These are phyloP conservation scores for Rhea pennata DNA, from an alignment of 2,113 vertebrate genomes.

Conservation along the genomic window DNA sequence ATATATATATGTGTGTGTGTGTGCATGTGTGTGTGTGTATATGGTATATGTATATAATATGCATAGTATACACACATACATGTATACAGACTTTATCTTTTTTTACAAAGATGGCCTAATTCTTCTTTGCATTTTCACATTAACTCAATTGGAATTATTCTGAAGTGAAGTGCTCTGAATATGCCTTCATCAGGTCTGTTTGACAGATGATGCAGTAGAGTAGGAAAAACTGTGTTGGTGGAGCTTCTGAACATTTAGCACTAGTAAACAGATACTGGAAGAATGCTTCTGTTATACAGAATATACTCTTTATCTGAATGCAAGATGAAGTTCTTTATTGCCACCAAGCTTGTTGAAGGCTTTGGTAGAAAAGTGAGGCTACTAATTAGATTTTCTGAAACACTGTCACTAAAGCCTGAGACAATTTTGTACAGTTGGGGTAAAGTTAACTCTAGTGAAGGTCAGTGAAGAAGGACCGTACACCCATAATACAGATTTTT, in stretches of 20 bases:
- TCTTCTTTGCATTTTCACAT: neutral
- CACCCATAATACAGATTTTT: neutral
- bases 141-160: neutral
- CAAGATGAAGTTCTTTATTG: neutral
- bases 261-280: neutral
- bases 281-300: neutral
- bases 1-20: neutral
- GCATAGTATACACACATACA: neutral
- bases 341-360: neutral
- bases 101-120: neutral
- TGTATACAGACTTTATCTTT: neutral
- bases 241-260: neutral
- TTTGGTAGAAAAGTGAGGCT: neutral
- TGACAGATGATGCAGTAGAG: neutral
- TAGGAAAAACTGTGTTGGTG: neutral
- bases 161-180: neutral
- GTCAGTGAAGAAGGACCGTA: neutral
- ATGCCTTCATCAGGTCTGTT: neutral
- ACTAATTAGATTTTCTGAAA: neutral
- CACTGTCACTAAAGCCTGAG: neutral
- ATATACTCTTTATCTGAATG: neutral
- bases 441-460: neutral
- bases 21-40: accelerated
- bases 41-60: neutral
- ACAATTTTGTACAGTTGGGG: neutral